Evolutionary conservation across 2,888 invertebrate species (phyloP).

Genomic region (Rhyacophila evoluta): DNA sequence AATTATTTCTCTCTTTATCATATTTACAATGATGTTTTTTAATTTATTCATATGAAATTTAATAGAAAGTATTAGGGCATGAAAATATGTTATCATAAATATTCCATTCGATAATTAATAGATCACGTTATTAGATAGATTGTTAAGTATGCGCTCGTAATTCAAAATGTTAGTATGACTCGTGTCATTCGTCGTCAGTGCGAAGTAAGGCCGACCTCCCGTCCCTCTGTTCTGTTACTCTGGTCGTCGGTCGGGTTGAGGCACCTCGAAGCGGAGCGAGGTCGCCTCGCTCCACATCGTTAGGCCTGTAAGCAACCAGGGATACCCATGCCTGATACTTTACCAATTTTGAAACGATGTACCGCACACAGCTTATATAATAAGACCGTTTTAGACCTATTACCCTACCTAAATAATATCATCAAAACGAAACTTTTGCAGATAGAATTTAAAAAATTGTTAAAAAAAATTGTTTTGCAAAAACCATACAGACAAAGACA

Average conservation of each 20-base stretch:
- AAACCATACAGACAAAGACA: too few species aligned
- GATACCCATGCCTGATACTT: background rate
- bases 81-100: background rate
- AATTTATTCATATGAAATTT: too few species aligned
- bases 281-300: constrained; percentile 20
- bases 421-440: too few species aligned
- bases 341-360: too few species aligned
- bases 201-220: constrained; percentile 27
- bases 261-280: constrained; percentile 46
- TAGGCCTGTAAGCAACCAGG: background rate
- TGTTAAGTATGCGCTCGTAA: background rate
- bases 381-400: too few species aligned
- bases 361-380: too few species aligned
- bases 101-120: background rate
- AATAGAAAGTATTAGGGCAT: background rate
- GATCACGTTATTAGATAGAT: background rate
- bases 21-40: too few species aligned
- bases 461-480: too few species aligned
- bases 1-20: too few species aligned
- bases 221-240: constrained; percentile 15
- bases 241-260: constrained; percentile 40
- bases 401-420: too few species aligned
- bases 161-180: background rate
- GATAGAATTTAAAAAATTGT: too few species aligned
- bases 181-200: background rate